A percentile compares a stretch with the other conserved stretches of the same genome.
Conservation (phyloP, 2,888 invertebrate genomes). For the Eucera pruinosa region DNA sequence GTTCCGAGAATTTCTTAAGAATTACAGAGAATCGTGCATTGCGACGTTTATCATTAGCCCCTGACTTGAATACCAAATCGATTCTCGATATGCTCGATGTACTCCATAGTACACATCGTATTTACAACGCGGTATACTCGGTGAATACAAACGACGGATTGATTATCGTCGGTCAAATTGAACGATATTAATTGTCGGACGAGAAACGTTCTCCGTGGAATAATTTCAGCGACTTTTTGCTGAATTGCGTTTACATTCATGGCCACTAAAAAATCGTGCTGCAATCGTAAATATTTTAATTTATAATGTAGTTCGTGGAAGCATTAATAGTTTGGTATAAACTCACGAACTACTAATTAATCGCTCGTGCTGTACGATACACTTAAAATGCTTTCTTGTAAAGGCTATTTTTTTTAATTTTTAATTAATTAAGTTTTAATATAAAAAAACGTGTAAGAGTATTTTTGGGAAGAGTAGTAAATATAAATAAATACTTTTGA, state of each 20-base stretch:
- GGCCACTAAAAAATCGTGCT: neutral
- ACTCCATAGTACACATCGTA: constrained; percentile 36
- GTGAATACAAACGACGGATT: constrained; percentile 54
- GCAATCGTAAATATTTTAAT: neutral
- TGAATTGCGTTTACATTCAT: neutral
- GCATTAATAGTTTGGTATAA: neutral
- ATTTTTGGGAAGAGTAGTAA: too few species aligned
- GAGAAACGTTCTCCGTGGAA: neutral
- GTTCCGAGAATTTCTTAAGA: constrained; percentile 2
- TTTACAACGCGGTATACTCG: constrained; percentile 44
- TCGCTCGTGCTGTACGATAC: neutral
- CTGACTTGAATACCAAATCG: constrained; percentile 57
- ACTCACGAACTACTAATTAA: neutral
- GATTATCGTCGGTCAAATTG: constrained; percentile 34
- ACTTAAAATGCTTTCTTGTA: neutral
- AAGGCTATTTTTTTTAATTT: too few species aligned
- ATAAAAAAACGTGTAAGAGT: too few species aligned
- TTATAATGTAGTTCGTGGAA: neutral
- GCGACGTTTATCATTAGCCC: constrained; percentile 31
- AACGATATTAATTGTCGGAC: constrained; percentile 38
- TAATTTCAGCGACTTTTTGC: neutral
- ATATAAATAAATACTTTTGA: too few species aligned
- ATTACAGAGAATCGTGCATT: constrained; percentile 8
- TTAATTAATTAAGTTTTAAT: too few species aligned
- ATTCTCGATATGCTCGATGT: constrained; percentile 39